Base-by-base conservation (phyloP, 2,113 vertebrate genomes). In the Pluvianellus socialis region DNA sequence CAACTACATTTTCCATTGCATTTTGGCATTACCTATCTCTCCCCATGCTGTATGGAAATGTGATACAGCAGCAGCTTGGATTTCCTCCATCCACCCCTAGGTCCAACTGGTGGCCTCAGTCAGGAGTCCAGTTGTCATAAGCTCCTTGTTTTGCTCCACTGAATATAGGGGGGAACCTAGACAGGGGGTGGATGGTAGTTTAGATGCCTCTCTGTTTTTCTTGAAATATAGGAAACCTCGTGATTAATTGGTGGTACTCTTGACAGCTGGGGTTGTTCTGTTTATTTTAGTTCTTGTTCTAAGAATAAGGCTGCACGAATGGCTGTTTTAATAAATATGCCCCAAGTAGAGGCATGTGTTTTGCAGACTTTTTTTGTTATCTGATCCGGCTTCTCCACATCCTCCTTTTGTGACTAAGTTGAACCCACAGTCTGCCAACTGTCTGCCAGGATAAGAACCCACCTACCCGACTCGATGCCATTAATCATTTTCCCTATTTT, bases 321-420 rank as follows among this genome's bases (percentile, higher is more conserved):
- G 1, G 12, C 63, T 94, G n/a, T 84, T 53, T 92, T 95, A 96
- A 89, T 90, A 97, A 92, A 89, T 79, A 62, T 9, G 9, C 95
- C 53, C 53, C 22, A 85, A 92, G 70, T n/a, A 92, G 66, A 82
- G 58, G 45, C 94, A 70, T 79, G 80, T 94, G 87, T 92, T 94
- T 82, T 91, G 79, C 79, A 92, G 81, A 49, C 81, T 68, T 79
- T 72, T 95, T 91, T 84, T 79, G 63, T 94, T 87, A 56, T 94
- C 84, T 90, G 81, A 75, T 94, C 33, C 2, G 7, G 66, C 55
- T 95, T 95, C 74, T 92, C 50, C 71, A 82, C 81, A 79, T 94
- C 92, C 80, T 96, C 24, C 22, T 89, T 94, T 90, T 91, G 66
- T 95, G 93, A 95, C 92, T 95, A 92, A 94, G 84, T 77, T 5